Evolutionary conservation across 2,888 invertebrate genomes (phyloP), one percentile per base, ranked within the genome.

Genomic region (Galeruca laticollis): DNA sequence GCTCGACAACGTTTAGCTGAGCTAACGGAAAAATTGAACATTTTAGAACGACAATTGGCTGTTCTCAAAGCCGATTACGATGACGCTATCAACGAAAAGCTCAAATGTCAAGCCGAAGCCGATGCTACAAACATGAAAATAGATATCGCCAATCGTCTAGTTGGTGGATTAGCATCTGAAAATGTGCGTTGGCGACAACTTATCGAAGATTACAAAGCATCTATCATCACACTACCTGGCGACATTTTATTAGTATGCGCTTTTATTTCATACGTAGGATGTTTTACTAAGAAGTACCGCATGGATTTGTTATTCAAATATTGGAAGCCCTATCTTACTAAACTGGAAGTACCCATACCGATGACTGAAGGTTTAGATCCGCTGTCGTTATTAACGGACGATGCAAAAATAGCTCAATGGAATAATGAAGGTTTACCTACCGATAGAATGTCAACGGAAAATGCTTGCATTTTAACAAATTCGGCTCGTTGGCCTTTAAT

Each of bases 241-340:
- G 97, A 98, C 81, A 92, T 96, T 35, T 86, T 98, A 0, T 85
- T 97, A 31, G 92, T 96, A 37, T 94, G 96, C 0, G 96, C 97
- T 11, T 98, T 98, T 84, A 94, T 98, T 64, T 97, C 97, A 0
- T 98, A 98, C 83, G 94, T 97, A 35, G 98, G 98, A 1, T 96
- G 96, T 82, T 98, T 98, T 84, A 96, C 94, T 33, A 92, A 94
- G 73, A 88, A 89, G 60, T 98, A 97, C 83, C 88, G 98, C 59
- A 81, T 88, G 21, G 93, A 95, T 78, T 88, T 98, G 62, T 88
- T 95, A 82, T 87, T 94, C 11, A 90, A 92, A 31, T 88, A 91
- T 80, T 96, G 96, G 96, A 82, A 93, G 73, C 96, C 97, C 0
- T 91, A 89, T 74, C 88, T 98, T n/a, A 89, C 88, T 67, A 87